Conservation (phyloP, 2,797 vertebrate species). For the Alouatta caraya region DNA sequence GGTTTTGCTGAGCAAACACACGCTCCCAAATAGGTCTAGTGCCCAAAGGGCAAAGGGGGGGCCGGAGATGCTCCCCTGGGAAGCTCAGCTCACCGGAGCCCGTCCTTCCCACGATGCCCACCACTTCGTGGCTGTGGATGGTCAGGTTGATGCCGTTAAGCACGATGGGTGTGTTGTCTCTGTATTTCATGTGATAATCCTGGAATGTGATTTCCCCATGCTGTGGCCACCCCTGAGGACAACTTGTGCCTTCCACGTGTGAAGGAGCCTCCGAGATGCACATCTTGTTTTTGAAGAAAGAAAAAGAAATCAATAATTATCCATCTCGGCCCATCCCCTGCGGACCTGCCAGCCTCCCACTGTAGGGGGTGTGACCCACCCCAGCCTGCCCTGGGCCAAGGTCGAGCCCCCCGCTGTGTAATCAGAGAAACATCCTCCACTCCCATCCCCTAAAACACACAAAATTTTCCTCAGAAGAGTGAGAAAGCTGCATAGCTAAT, state of each 20-base stretch:
- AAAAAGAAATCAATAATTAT: background rate
- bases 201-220: slow-evolving; percentile 87
- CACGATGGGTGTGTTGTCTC: slow-evolving; percentile 85
- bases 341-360: background rate
- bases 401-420: background rate
- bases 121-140: slow-evolving; percentile 86
- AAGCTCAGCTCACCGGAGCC: slow-evolving; percentile 85
- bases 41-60: background rate
- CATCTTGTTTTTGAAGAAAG: slow-evolving; percentile 27
- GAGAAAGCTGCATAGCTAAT: background rate
- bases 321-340: background rate
- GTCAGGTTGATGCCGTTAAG: slow-evolving; percentile 88
- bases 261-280: slow-evolving; percentile 82
- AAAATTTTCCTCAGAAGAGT: background rate
- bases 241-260: slow-evolving; percentile 63
- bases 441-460: background rate
- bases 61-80: accelerated
- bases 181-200: slow-evolving; percentile 90
- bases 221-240: slow-evolving; percentile 87
- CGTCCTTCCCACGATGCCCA: slow-evolving; percentile 91
- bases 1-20: background rate
- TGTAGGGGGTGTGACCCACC: background rate
- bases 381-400: background rate
- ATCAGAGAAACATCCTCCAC: background rate
- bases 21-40: accelerated